A percentile compares a stretch with the other conserved stretches of the same genome.
phyloP scores from a whole-genome alignment of 1,140 invertebrate genomes.

The Diuraphis noxia region DNA sequence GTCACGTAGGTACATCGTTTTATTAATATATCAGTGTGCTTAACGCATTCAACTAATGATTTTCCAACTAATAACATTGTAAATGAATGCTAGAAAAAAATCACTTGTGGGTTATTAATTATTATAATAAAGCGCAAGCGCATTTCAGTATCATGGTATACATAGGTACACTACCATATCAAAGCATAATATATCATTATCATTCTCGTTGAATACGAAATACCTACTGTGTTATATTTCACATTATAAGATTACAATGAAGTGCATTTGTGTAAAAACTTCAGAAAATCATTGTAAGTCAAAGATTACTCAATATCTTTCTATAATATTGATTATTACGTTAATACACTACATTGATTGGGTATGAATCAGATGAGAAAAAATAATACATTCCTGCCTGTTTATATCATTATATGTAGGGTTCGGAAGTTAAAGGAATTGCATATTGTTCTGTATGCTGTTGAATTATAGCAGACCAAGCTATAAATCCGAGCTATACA shows the following conservation, averaged over 20 bases:
- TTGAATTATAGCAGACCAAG: too few species aligned
- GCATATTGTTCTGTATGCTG: too few species aligned
- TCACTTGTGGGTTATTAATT: neutral
- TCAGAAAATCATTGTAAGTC: neutral
- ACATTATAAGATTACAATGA: neutral
- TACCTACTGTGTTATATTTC: neutral
- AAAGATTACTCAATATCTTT: neutral
- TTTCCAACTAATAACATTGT: neutral
- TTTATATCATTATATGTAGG: too few species aligned
- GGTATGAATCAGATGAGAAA: neutral
- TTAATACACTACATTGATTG: neutral
- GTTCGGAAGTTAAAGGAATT: too few species aligned
- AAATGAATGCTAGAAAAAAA: neutral
- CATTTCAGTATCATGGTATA: neutral
- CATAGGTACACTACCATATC: neutral
- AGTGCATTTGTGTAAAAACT: neutral
- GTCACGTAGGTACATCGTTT: too few species aligned
- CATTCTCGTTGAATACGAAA: neutral
- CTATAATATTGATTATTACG: neutral
- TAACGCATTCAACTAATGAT: neutral
- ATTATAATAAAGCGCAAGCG: neutral
- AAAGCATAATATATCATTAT: neutral
- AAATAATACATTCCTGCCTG: neutral
- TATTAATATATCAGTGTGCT: neutral
- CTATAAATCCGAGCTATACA: too few species aligned